Conservation (phyloP, 2,797 vertebrate genomes). For the Mycteria americana region DNA sequence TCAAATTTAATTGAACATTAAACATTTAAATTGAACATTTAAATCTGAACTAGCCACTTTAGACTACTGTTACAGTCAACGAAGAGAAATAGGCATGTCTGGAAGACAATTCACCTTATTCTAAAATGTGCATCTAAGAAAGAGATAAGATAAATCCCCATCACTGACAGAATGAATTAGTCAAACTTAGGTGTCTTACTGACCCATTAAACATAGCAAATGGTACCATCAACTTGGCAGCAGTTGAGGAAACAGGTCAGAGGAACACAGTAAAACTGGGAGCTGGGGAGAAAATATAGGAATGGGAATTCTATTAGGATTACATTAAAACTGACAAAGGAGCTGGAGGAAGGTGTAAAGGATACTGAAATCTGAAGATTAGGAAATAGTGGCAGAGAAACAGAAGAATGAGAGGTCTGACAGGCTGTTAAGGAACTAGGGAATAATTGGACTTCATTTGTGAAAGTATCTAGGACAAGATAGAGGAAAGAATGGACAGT, state of each 20-base stretch:
- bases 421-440: neutral
- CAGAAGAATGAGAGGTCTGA: neutral
- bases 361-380: neutral
- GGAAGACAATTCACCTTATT: neutral
- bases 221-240: neutral
- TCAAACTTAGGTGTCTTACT: neutral
- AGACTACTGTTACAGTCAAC: neutral
- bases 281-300: neutral
- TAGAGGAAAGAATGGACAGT: neutral
- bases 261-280: neutral
- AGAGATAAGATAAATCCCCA: neutral
- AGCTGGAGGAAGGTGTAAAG: neutral
- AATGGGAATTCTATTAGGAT: neutral
- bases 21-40: conserved; percentile 10
- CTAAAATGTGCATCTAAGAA: neutral
- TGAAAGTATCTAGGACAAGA: neutral
- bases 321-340: neutral
- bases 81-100: neutral
- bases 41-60: neutral
- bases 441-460: neutral
- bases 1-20: conserved; percentile 12
- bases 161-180: neutral
- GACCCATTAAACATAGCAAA: neutral
- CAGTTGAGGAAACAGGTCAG: neutral
- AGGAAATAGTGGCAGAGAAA: neutral